Evolutionary conservation across 2,888 invertebrate genomes (phyloP), one percentile per base, ranked within the genome.

Genomic region (Xestia xanthographa): DNA sequence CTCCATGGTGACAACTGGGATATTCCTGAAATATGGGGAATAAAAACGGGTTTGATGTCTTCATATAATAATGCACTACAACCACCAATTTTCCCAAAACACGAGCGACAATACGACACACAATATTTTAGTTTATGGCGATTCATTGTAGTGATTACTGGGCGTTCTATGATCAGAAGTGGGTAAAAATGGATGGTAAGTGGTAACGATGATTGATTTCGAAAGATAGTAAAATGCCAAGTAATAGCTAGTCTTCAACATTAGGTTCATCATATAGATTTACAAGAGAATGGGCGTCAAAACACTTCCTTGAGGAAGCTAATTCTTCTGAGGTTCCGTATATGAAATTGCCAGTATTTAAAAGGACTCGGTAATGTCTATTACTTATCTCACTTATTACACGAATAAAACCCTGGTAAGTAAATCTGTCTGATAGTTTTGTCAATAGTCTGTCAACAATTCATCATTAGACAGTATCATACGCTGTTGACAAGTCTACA

Each of bases 241-340:
- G 26, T 29, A 38, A 48, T 26, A 48, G 20, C 8, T 48, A 4
- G 26, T 56, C 20, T 12, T 45, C 6, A 58, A 74, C 74, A 58
- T 72, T n/a, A 26, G 5, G 8, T 29, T 72, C 26, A 17, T 38
- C 20, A 41, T 20, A 45, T 34, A 45, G 1, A 58, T 34, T 0
- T 38, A 17, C 12, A 75, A 38, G 17, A 79, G 12, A 43, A 71
- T 26, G 17, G 48, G 72, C 1, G 11, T 12, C 14, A 70, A 12
- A 56, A 48, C n/a, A 58, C 20, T 41, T 58, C 41, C 79, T 11
- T 79, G 29, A 8, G 12, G 58, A 14, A 79, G 17, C 11, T 20
- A 45, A 41, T 58, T 48, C 4, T 41, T 79, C 20, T 34, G 29
- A 41, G 17, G 12, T 34, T 8, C 4, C 58, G 26, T 20, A 2